Evolutionary conservation across 2,797 vertebrate genomes (phyloP), one percentile per base, ranked within the genome.

Genomic region (Hypotaenidia okinawae): DNA sequence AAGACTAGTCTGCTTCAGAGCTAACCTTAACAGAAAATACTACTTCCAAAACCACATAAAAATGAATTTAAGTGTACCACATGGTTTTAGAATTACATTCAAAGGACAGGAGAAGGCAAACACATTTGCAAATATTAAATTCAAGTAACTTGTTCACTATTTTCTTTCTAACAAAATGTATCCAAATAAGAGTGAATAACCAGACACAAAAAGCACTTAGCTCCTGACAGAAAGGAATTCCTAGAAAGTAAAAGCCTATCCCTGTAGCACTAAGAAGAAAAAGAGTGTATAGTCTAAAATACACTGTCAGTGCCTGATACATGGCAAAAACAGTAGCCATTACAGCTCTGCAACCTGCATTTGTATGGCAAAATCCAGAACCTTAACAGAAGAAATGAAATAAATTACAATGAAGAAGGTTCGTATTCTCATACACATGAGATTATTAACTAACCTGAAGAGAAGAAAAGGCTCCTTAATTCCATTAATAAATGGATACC

Each of bases 111-210:
- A 83, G 19, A 76, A 91, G 10, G 13, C 13, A 93, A 77, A 8
- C 3, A 4, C 49, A 67, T 70, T 45, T 43, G 45, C 74, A 92
- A 86, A 82, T 33, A 78, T 35, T 49, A n/a, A 59, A 77, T 79
- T 87, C 27, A n/a, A 75, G 54, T 72, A 19, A 76, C 69, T 69
- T 73, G 19, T 73, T 83, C 45, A 33, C 1, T 1, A 8, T 68
- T 92, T 84, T 82, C 59, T 75, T 75, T 84, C 83, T 90, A 52
- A 87, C 28, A 79, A 76, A 84, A 76, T 3, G 11, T 52, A 85
- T 52, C 61, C 73, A 89, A 84, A 93, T 47, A 94, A 78, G 90
- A 93, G 25, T 13, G 15, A 94, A 70, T 69, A 89, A n/a, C 25
- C 27, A 82, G 52, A 62, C 35, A 64, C 49, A 89, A 91, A 85